Evolutionary conservation across 1,140 invertebrate species (phyloP).

Genomic region (Drosophila virilis): DNA sequence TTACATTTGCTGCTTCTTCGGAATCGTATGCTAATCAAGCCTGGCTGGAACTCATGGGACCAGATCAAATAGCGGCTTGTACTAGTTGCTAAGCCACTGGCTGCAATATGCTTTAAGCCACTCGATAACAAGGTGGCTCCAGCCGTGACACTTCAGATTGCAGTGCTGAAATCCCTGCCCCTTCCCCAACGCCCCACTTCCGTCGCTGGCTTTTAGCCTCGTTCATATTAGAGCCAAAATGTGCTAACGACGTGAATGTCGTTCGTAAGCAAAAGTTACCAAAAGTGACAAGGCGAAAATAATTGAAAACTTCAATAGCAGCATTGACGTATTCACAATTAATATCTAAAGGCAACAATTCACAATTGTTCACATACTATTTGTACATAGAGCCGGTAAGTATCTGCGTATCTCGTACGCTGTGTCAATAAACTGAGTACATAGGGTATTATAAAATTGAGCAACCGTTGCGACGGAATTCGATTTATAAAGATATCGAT

Average conservation of each 20-base stretch:
- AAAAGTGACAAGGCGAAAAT: slow-evolving; percentile 36
- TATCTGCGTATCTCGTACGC: not conserved
- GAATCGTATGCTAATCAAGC: not conserved
- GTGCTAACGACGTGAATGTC: slow-evolving; percentile 35
- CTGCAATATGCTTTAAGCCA: not conserved
- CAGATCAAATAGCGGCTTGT: not conserved
- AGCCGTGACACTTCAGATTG: slow-evolving; percentile 6
- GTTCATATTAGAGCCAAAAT: slow-evolving; percentile 7
- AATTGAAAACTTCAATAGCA: slow-evolving; percentile 35
- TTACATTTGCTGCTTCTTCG: not conserved
- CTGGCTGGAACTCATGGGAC: not conserved
- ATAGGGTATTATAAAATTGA: not conserved
- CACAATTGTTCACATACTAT: slow-evolving; percentile 19
- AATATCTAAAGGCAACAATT: slow-evolving; percentile 33
- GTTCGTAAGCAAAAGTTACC: slow-evolving; percentile 13
- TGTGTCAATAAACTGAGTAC: not conserved
- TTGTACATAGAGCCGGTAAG: not conserved
- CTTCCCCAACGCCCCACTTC: not conserved
- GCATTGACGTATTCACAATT: slow-evolving; percentile 39
- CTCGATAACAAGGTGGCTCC: slow-evolving; percentile 15
- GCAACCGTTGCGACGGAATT: not conserved
- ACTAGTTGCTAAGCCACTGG: not conserved
- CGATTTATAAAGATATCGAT: not conserved
- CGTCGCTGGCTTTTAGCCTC: not conserved
- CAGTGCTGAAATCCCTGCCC: not conserved